Evolutionary conservation across 1,140 invertebrate species (phyloP), one percentile per base, ranked within the genome.

Genomic region (Bombus polaris): DNA sequence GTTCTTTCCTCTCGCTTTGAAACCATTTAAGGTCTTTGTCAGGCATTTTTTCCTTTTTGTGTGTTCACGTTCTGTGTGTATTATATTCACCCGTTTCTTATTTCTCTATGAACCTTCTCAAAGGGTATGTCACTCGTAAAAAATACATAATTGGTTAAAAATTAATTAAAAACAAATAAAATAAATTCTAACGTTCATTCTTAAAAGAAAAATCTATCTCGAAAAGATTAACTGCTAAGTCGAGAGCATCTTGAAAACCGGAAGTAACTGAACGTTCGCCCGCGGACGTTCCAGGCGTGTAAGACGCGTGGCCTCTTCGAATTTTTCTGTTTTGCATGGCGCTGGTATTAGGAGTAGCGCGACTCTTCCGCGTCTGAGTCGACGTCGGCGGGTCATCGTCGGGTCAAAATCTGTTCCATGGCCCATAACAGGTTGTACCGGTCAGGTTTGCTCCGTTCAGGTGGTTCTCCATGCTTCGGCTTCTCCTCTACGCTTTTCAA

Each of bases 391-490:
- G 93, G 92, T 93, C 93, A 94, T 93, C 93, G 78, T 85, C 72
- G 83, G 93, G 93, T 94, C 91, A 93, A 87, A 93, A 94, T 93
- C 93, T 91, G 89, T 92, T 83, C 78, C 92, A 83, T 90, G 78
- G 86, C 88, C 75, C 89, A 91, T 93, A 93, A 93, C 93, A 94
- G 92, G 93, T 94, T 93, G 92, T 92, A 89, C 92, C 90, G 85
- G 92, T 93, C 83, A 83, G 81, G 81, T 87, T 47, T 74, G 70
- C 80, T 83, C 4, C 85, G 53, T 87, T 88, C 88, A 87, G 92
- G 87, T 93, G 93, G 79, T 47, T 71, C 44, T 66, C 73, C 44
- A n/a, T 22, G 44, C 68, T 65, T 80, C 78, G 47, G 59, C 70
- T 74, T 74, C 83, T 59, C 53, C 70, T 62, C 76, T 28, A 73